These are phyloP conservation scores for Philereme transversata DNA, from an alignment of 2,888 invertebrate species.

Conservation along the genomic window DNA sequence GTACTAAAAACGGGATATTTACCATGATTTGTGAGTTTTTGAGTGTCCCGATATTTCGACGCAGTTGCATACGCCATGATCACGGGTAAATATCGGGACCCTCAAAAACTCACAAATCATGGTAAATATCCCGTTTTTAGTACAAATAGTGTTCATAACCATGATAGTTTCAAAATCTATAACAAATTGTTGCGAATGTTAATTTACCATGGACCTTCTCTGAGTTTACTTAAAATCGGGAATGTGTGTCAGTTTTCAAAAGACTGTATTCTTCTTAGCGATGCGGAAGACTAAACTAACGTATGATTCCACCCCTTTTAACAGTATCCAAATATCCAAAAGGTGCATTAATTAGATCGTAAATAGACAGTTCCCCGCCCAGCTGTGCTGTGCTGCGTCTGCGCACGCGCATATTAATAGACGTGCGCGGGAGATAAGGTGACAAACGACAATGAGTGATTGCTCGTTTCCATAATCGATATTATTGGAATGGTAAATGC, in stretches of 20 bases:
- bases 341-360: constrained; percentile 25
- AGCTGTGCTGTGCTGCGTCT: constrained; percentile 26
- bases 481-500: constrained; percentile 14
- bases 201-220: constrained; percentile 2
- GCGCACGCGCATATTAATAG: constrained; percentile 41
- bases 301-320: constrained; percentile 4
- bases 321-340: constrained; percentile 9
- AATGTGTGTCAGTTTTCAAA: constrained; percentile 14
- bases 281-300: constrained; percentile 16
- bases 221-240: no score
- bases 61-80: no score
- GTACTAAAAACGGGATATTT: no score
- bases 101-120: no score
- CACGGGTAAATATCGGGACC: no score
- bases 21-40: no score
- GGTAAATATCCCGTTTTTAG: no score
- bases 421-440: constrained; percentile 39
- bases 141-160: no score
- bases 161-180: no score
- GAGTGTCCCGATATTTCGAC: no score
- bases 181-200: no score
- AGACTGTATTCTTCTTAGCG: background rate
- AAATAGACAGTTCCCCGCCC: constrained; percentile 30
- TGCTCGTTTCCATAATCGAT: constrained; percentile 24
- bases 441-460: constrained; percentile 42